Conservation (phyloP, 2,797 vertebrate species). For the Pipistrellus kuhlii region DNA sequence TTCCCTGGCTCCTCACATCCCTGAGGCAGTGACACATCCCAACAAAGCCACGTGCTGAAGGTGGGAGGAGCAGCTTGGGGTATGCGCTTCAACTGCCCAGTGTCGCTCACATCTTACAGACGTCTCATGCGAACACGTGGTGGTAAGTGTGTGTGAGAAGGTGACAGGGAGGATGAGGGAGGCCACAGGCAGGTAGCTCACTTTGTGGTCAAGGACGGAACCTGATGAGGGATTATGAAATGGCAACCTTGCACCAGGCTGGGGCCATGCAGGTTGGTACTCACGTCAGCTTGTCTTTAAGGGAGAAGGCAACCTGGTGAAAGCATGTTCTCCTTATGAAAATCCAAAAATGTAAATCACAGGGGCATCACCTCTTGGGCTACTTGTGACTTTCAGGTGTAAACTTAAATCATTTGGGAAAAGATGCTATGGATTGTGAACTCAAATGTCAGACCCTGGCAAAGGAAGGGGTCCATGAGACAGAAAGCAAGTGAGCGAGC, state of each 20-base stretch:
- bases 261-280: background rate
- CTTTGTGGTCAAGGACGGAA: background rate
- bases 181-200: background rate
- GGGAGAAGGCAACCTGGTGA: background rate
- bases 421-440: background rate
- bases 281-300: background rate
- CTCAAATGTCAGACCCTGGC: background rate
- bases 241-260: background rate
- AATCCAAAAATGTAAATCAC: slow-evolving; percentile 11
- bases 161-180: background rate
- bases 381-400: background rate
- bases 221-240: background rate
- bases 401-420: slow-evolving; percentile 2
- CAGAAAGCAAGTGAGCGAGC: background rate
- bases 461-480: background rate
- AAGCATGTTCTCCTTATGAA: background rate
- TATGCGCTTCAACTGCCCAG: background rate
- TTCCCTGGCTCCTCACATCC: slow-evolving; percentile 13
- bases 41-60: background rate
- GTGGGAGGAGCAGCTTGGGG: background rate
- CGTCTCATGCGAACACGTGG: background rate
- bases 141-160: background rate
- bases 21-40: accelerated
- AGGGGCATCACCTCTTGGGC: background rate
- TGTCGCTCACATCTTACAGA: background rate